Percentiles rank a stretch among this genome's conserved stretches.
Evolutionary conservation across 2,113 vertebrate species (phyloP).

Genomic region (Ornithorhynchus anatinus): DNA sequence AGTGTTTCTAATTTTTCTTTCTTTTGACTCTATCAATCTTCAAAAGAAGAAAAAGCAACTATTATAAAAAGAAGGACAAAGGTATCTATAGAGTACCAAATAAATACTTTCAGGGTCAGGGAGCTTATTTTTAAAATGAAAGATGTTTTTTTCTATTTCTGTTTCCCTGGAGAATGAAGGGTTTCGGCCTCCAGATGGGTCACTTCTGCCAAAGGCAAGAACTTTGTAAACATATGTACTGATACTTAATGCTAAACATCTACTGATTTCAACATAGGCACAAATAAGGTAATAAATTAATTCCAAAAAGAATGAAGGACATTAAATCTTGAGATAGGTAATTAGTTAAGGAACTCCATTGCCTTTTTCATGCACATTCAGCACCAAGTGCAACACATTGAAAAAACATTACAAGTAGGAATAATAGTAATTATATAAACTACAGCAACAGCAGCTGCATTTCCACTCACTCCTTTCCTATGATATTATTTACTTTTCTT

Average conservation of each 20-base stretch:
- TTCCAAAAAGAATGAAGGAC: background rate
- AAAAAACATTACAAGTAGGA: background rate
- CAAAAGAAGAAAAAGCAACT: too few species aligned
- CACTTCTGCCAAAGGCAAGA: background rate
- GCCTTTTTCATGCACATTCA: background rate
- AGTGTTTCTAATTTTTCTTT: too few species aligned
- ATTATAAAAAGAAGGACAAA: too few species aligned
- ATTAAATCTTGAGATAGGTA: background rate
- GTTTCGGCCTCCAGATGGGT: background rate
- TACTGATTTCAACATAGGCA: background rate
- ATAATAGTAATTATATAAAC: background rate
- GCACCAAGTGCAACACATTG: background rate
- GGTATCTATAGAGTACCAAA: too few species aligned
- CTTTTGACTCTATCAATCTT: too few species aligned
- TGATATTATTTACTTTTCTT: background rate
- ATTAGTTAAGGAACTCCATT: slow-evolving; percentile 3
- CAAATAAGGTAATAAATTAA: background rate
- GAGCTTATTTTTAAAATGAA: too few species aligned
- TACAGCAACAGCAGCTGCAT: background rate
- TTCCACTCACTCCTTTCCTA: background rate
- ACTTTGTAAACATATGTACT: background rate
- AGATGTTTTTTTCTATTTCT: too few species aligned
- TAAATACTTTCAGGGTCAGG: too few species aligned
- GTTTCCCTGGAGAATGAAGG: background rate
- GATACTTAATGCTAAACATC: background rate